These are phyloP conservation scores for Mycteria americana DNA, from an alignment of 2,797 vertebrate genomes.

Conservation along the genomic window DNA sequence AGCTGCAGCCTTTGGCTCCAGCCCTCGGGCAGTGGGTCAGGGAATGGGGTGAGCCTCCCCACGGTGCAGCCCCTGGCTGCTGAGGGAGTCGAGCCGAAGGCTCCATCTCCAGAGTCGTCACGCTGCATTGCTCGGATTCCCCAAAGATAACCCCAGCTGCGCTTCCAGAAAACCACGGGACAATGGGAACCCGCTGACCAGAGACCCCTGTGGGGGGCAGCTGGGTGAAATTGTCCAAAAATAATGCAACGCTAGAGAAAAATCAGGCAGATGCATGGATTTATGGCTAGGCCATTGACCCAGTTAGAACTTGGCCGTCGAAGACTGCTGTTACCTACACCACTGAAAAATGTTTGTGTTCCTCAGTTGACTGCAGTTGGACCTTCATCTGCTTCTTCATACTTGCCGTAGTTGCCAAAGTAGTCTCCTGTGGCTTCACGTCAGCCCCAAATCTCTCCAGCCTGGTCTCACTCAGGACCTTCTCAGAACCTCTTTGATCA, in stretches of 20 bases:
- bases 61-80: neutral
- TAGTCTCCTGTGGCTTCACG: neutral
- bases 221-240: neutral
- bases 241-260: neutral
- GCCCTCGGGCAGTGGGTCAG: neutral
- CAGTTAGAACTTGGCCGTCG: neutral
- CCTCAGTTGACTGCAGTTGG: neutral
- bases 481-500: neutral
- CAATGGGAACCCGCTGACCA: neutral
- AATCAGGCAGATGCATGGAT: neutral
- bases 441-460: neutral
- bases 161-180: neutral
- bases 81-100: neutral
- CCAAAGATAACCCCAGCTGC: neutral
- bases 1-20: neutral
- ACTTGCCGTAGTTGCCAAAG: neutral
- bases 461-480: neutral
- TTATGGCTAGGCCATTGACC: neutral
- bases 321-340: neutral
- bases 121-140: neutral
- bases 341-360: neutral
- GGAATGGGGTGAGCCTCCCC: neutral
- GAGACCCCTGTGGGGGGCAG: neutral
- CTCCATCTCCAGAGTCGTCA: neutral
- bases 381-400: neutral